phyloP scores from a whole-genome alignment of 2,888 invertebrate species.

The Sphinx pinastri region DNA sequence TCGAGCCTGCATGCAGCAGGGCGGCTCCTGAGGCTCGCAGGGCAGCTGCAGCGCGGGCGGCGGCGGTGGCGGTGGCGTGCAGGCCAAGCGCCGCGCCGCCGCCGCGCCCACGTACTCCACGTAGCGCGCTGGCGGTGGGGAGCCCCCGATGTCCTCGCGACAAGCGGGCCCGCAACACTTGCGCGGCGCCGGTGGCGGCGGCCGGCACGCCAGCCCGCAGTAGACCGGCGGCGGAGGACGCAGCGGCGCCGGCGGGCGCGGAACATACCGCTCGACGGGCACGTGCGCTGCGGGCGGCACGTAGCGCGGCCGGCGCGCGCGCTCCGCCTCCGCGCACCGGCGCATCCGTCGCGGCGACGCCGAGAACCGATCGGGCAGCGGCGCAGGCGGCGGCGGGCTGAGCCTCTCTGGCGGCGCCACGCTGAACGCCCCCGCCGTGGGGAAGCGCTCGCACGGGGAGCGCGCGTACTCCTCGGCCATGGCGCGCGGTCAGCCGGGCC shows the following conservation, averaged over 20 bases:
- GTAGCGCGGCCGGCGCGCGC: slow-evolving; percentile 85
- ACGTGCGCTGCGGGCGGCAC: slow-evolving; percentile 88
- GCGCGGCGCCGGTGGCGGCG: slow-evolving; percentile 68
- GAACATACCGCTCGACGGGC: slow-evolving; percentile 89
- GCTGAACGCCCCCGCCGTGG: slow-evolving; percentile 83
- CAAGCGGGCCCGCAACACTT: slow-evolving; percentile 79
- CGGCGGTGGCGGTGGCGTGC: slow-evolving; percentile 79
- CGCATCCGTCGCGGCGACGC: slow-evolving; percentile 85
- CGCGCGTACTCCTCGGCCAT: slow-evolving; percentile 83
- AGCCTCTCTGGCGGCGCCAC: slow-evolving; percentile 87
- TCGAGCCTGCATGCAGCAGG: slow-evolving; percentile 83
- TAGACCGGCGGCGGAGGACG: slow-evolving; percentile 81
- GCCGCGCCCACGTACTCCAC: slow-evolving; percentile 87
- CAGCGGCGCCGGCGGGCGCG: slow-evolving; percentile 81
- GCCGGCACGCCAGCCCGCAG: slow-evolving; percentile 79
- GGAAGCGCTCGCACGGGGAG: slow-evolving; percentile 82
- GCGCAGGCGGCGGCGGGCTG: slow-evolving; percentile 85
- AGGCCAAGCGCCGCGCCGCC: slow-evolving; percentile 84
- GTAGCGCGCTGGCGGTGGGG: slow-evolving; percentile 78
- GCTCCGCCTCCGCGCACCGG: slow-evolving; percentile 87
- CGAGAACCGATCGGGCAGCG: slow-evolving; percentile 84
- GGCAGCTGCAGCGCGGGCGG: slow-evolving; percentile 78
- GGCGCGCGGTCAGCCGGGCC: slow-evolving; percentile 79
- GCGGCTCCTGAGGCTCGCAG: slow-evolving; percentile 78
- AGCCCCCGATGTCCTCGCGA: slow-evolving; percentile 73